Base-by-base conservation (phyloP, 2,888 invertebrate species). In the Tiphia femorata region DNA sequence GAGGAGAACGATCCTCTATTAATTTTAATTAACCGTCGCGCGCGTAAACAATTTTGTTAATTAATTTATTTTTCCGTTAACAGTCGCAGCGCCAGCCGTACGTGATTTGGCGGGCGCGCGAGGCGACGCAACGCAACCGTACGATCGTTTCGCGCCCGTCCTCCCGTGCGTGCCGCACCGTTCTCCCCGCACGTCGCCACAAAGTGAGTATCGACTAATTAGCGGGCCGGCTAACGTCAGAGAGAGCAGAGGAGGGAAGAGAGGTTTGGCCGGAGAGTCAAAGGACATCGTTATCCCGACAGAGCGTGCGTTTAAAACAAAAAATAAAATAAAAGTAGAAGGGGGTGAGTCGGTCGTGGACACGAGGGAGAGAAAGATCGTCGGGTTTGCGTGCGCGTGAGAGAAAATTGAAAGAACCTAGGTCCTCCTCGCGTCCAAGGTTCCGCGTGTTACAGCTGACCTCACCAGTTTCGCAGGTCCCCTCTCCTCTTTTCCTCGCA, bases 181-280 rank as follows among this genome's bases (percentile, higher is more conserved):
- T 6, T 3, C 25, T 46, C 30, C 51, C n/a, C 12, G 38, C 27
- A 8, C 40, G 41, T 49, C 35, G 54, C 50, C 57, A 58, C 70
- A 64, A 70, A 70, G 64, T 70, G 60, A 52, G 53, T 61, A 63
- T 63, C 71, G 57, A 67, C 71, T 70, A 70, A 70, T 70, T 70
- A 70, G 62, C 68, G 57, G 50, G 41, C 42, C 42, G 58, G 49
- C 50, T 67, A 60, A 49, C 67, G 58, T 67, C 58, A 54, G 40
- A 21, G 33, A 2, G 3, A 29, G 29, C 29, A n/a, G 29, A 16
- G 19, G 7, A 10, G 25, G 21, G n/a, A 19, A 23, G 40, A 27
- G 48, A 48, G 44, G 43, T 47, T 27, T 19, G n/a, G 57, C 48
- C 63, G 42, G 52, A n/a, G n/a, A 54, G 65, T 70, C 72, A 72